These are phyloP conservation scores for Holotrichia oblita DNA, from an alignment of 1,140 invertebrate genomes.

Conservation along the genomic window DNA sequence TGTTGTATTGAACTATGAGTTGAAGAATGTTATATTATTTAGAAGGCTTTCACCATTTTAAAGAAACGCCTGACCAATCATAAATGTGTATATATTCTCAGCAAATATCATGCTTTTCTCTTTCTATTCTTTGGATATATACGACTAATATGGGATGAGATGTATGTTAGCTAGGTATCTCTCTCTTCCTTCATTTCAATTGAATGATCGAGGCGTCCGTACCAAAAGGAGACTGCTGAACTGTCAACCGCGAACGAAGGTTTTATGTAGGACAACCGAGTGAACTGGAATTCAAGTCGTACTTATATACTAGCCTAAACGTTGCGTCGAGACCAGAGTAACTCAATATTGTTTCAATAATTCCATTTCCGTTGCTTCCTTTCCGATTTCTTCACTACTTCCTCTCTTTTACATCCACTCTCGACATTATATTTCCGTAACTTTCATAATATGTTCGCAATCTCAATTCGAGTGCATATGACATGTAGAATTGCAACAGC, in stretches of 20 bases:
- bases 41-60: not conserved
- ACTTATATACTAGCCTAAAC: not conserved
- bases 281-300: not conserved
- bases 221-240: not conserved
- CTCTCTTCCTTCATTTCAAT: not conserved
- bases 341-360: conserved; percentile 21
- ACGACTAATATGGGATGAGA: not conserved
- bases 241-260: not conserved
- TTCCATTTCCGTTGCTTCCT: conserved; percentile 3
- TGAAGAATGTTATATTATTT: not conserved
- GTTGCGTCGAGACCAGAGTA: not conserved
- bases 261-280: not conserved
- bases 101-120: not conserved
- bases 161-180: not conserved
- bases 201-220: not conserved
- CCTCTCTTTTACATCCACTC: not conserved
- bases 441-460: not conserved
- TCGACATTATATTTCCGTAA: conserved; percentile 2
- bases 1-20: not conserved
- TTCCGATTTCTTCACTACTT: not conserved
- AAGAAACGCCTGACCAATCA: not conserved
- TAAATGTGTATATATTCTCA: not conserved
- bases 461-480: not conserved
- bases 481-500: too few species aligned
- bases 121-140: not conserved